Evolutionary conservation across 2,113 vertebrate genomes (phyloP).

Genomic region (Tachysurus fulvidraco): DNA sequence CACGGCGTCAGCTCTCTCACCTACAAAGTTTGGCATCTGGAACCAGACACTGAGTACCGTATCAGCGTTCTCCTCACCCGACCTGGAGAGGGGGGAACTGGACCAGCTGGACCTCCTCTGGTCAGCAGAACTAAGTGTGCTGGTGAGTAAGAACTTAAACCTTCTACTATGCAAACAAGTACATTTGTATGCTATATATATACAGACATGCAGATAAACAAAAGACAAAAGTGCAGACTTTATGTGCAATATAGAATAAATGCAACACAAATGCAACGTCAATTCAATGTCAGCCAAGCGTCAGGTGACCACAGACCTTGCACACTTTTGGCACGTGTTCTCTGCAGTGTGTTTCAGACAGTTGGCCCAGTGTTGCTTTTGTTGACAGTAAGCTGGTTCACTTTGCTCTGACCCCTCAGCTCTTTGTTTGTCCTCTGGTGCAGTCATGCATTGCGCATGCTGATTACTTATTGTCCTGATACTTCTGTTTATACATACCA

Average conservation of each 20-base stretch:
- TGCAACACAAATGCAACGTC: background rate
- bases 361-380: background rate
- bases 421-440: conserved; percentile 24
- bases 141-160: conserved; percentile 71
- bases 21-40: conserved; percentile 95
- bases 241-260: background rate
- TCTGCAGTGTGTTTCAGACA: background rate
- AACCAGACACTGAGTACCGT: conserved; percentile 93
- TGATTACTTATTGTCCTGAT: background rate
- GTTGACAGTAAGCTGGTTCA: background rate
- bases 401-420: background rate
- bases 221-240: background rate
- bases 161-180: background rate
- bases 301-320: background rate
- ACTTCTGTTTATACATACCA: background rate
- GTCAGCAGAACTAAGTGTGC: conserved; percentile 95
- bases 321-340: too few relatives aligned
- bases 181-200: background rate
- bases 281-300: too few relatives aligned
- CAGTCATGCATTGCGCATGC: conserved; percentile 11
- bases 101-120: conserved; percentile 86
- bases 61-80: conserved; percentile 93
- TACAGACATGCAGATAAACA: background rate
- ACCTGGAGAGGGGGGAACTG: conserved; percentile 89
- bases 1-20: conserved; percentile 90